These are phyloP conservation scores for Lamprotornis superbus DNA, from an alignment of 2,113 vertebrate species.

Conservation along the genomic window DNA sequence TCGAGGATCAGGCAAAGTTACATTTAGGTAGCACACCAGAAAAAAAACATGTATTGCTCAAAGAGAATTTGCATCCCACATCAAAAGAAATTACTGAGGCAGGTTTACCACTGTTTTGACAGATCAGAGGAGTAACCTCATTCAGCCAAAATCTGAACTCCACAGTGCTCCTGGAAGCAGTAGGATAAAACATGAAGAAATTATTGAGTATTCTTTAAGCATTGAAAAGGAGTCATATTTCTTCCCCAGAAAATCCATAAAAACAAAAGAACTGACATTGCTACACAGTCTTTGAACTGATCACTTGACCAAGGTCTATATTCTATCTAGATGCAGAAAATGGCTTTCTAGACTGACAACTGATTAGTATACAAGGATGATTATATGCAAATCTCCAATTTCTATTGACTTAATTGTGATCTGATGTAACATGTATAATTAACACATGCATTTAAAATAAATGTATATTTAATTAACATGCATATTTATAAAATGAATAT, in stretches of 20 bases:
- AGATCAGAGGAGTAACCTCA: neutral
- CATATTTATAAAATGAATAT: slow-evolving; percentile 86
- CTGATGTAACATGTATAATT: slow-evolving; percentile 85
- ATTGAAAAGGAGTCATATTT: neutral
- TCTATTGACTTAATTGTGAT: slow-evolving; percentile 86
- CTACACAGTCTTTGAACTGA: neutral
- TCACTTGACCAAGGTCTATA: slow-evolving; percentile 27
- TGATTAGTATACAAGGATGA: slow-evolving; percentile 81
- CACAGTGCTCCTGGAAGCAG: neutral
- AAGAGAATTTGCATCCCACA: neutral
- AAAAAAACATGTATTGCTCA: rapidly evolving
- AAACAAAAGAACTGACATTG: neutral
- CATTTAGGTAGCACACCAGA: neutral
- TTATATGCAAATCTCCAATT: slow-evolving; percentile 86
- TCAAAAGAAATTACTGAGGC: neutral
- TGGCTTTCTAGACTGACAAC: slow-evolving; percentile 78
- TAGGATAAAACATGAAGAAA: neutral
- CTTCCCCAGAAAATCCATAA: neutral
- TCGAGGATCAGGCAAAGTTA: neutral
- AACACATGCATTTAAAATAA: slow-evolving; percentile 85
- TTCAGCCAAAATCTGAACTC: neutral
- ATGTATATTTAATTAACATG: slow-evolving; percentile 87
- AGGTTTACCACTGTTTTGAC: neutral
- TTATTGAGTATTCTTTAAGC: neutral
- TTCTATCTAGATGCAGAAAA: slow-evolving; percentile 54